These are phyloP conservation scores for Brenthis ino DNA, from an alignment of 2,888 invertebrate genomes.

Conservation along the genomic window DNA sequence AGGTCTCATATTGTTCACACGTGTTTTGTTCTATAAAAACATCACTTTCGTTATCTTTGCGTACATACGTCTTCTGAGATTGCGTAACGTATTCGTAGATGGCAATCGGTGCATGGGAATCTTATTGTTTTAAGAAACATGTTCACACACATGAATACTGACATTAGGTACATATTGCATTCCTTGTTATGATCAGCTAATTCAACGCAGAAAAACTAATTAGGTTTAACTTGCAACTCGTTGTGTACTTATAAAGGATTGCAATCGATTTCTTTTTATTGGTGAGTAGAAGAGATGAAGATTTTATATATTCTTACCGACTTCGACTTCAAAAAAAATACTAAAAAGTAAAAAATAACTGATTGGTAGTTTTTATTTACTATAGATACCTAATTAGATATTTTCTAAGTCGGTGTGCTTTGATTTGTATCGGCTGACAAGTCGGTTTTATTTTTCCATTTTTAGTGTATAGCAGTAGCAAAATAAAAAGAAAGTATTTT, in stretches of 20 bases:
- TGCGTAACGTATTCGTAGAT: conserved; percentile 69
- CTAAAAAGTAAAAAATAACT: too few relatives aligned
- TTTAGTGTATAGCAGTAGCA: too few relatives aligned
- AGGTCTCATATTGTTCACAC: conserved; percentile 70
- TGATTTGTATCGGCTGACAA: too few relatives aligned
- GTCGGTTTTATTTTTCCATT: too few relatives aligned
- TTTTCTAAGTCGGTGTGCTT: too few relatives aligned
- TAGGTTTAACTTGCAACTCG: conserved; percentile 36
- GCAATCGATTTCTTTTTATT: conserved; percentile 14
- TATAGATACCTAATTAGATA: too few relatives aligned
- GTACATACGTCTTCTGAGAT: conserved; percentile 66
- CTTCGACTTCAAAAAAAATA: too few relatives aligned
- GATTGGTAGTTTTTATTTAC: too few relatives aligned
- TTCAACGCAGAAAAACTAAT: conserved; percentile 49
- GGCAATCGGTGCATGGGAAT: conserved; percentile 75
- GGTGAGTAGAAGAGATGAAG: too few relatives aligned
- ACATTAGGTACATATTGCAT: conserved; percentile 56
- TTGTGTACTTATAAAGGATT: conserved; percentile 11
- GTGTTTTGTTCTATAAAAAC: conserved; percentile 64
- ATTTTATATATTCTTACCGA: too few relatives aligned
- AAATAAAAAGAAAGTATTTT: too few relatives aligned
- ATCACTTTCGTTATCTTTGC: conserved; percentile 69
- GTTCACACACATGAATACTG: conserved; percentile 75
- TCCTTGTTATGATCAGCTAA: conserved; percentile 60
- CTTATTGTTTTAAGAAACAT: conserved; percentile 58